Evolutionary conservation across 1,140 invertebrate species (phyloP), one percentile per base, ranked within the genome.

Genomic region (Mya arenaria): DNA sequence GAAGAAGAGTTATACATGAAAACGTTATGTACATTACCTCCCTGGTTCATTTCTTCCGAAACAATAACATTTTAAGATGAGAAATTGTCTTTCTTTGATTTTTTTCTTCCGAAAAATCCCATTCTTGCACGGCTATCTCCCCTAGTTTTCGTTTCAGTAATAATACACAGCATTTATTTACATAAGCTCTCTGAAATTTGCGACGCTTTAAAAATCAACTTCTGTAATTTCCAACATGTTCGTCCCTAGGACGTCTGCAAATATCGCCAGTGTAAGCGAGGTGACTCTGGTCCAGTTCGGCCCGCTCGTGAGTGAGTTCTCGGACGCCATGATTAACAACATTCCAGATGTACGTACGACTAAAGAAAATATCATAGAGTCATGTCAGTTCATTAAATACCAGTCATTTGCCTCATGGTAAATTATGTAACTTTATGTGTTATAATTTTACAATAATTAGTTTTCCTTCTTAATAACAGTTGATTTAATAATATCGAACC

Each of bases 321-420:
- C 3, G 1, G 23, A 17, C 23, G 19, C 39, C 13, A 32, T 41
- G 10, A 19, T 72, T 48, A 52, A 72, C 23, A 72, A 72, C 37
- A 55, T 72, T 13, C 44, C 68, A 8, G 30, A 72, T 55, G 68
- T 72, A 72, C 3, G 68, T 19, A 1, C 30, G n/a, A n/a, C n/a
- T 48, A 48, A 48, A 10, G 10, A 13, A 13, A 48, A 13, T 48
- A n/a, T 48, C 44, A n/a, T n/a, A n/a, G 10, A 48, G 10, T 48
- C 44, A 48, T n/a, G 10, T 60, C 25, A 13, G 15, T 28, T 60
- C 58, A 60, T 10, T 60, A 60, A 15, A 15, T 60, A 25, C 10
- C 10, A 10, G 15, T 60, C 15, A 15, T 60, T 13, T 48, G n/a
- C 10, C 10, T 48, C n/a, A 10, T 23, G n/a, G n/a, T 23, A 19